Evolutionary conservation across 2,888 invertebrate species (phyloP), one percentile per base, ranked within the genome.

Genomic region (Mythimna albipuncta): DNA sequence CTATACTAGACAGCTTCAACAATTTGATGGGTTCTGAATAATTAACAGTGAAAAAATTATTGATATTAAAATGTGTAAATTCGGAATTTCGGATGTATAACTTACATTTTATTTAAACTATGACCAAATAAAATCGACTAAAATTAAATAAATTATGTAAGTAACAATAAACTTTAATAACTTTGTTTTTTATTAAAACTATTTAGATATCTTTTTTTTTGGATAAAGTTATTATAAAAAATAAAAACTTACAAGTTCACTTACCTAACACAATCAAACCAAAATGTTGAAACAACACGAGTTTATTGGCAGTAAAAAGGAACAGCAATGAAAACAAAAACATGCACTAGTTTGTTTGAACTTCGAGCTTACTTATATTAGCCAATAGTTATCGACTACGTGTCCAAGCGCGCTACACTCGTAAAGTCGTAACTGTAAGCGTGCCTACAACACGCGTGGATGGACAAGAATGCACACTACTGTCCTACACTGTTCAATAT

Each of bases 251-350:
- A 3, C 4, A 32, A 13, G 16, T 13, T 32, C 21, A 77, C 77
- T 77, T 21, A 77, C 74, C 61, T 50, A 50, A 26, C 38, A 19
- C 41, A 1, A 77, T 47, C 11, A 69, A 50, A 77, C 50, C 5
- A 13, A 67, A 55, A 47, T 55, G 41, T 50, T 26, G 19, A 1
- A 54, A 19, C 38, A 52, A 21, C 66, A 67, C 64, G 41, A 50
- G n/a, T 50, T 26, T 68, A 47, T 10, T 38, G 19, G 13, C 11
- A 61, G 44, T 41, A 63, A 77, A 19, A 62, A 26, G 16, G 75
- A 54, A 41, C 19, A 21, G 54, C 44, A 65, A 32, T 61, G 47
- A 41, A 47, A 10, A 62, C 21, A n/a, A 38, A 38, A 38, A 38
- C 38, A 16, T 19, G 6, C 5, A n/a, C 19, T 13, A 3, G 44